phyloP scores from a whole-genome alignment of 2,113 vertebrate species.

The Salvelinus alpinus region DNA sequence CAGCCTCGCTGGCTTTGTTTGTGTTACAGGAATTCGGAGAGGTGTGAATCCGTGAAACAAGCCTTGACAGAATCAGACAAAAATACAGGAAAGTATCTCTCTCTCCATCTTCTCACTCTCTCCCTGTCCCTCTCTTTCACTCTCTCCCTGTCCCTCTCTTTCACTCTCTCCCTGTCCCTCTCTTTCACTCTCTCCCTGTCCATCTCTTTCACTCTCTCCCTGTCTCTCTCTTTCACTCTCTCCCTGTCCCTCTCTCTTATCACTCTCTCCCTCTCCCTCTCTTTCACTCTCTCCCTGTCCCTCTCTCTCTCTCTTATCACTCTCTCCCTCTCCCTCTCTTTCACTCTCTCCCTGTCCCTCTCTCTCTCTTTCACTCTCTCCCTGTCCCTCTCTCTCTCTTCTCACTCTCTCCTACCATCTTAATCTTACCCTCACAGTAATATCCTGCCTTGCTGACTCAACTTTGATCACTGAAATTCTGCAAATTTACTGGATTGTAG shows the following conservation, averaged over 20 bases:
- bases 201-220: too few species aligned
- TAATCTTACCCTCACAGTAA: constrained; percentile 60
- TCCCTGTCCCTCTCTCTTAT: not conserved
- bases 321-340: constrained; percentile 1
- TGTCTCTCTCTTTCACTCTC: not conserved
- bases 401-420: constrained; percentile 21
- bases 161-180: not conserved
- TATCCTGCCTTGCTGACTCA: constrained; percentile 64
- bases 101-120: not conserved
- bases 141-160: not conserved
- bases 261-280: not conserved
- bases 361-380: not conserved
- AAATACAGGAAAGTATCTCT: constrained; percentile 54
- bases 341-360: not conserved
- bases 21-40: constrained; percentile 50
- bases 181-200: not conserved
- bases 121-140: not conserved
- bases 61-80: constrained; percentile 68
- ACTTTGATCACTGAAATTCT: constrained; percentile 72
- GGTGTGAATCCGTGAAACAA: constrained; percentile 70
- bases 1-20: constrained; percentile 48
- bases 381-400: not conserved
- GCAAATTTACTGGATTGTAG: constrained; percentile 63
- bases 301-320: not conserved
- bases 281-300: not conserved